Evolutionary conservation across 2,113 vertebrate genomes (phyloP).

Genomic region (human (Homo sapiens)): DNA sequence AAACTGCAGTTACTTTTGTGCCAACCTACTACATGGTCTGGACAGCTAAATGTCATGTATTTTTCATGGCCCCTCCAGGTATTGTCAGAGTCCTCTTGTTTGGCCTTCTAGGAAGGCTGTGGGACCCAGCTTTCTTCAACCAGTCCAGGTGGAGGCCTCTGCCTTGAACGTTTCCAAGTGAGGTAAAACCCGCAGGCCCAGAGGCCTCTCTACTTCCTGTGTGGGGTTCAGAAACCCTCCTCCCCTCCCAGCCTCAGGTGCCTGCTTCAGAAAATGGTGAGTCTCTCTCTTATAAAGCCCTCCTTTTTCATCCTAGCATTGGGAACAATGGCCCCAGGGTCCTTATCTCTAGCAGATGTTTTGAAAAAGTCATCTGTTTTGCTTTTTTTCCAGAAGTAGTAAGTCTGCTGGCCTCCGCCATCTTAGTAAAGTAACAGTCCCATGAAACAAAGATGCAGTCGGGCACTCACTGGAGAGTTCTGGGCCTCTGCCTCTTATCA

Average conservation of each 20-base stretch:
- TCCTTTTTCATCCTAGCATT: neutral
- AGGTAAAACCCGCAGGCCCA: constrained; percentile 7
- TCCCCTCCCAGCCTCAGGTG: neutral
- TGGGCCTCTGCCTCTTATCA: constrained; percentile 64
- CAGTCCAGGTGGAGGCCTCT: constrained; percentile 38
- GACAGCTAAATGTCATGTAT: neutral
- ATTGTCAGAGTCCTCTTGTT: neutral
- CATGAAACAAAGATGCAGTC: constrained; percentile 35
- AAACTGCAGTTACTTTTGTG: too few species aligned
- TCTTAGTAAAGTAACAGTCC: neutral
- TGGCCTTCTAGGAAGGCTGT: neutral
- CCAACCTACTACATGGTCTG: neutral
- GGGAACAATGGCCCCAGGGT: neutral
- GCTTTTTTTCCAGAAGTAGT: constrained; percentile 62
- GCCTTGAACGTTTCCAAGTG: constrained; percentile 30
- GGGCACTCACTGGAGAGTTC: constrained; percentile 22
- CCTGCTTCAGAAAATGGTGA: constrained; percentile 69
- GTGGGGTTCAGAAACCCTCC: constrained; percentile 59
- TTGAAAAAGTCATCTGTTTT: neutral
- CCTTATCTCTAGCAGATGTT: neutral
- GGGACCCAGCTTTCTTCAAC: neutral
- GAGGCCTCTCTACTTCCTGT: constrained; percentile 72
- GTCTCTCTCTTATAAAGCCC: constrained; percentile 1
- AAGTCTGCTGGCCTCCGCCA: constrained; percentile 2
- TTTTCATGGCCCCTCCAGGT: neutral